Conservation (phyloP, 2,888 invertebrate species). For the Lithophane ornitopus region DNA sequence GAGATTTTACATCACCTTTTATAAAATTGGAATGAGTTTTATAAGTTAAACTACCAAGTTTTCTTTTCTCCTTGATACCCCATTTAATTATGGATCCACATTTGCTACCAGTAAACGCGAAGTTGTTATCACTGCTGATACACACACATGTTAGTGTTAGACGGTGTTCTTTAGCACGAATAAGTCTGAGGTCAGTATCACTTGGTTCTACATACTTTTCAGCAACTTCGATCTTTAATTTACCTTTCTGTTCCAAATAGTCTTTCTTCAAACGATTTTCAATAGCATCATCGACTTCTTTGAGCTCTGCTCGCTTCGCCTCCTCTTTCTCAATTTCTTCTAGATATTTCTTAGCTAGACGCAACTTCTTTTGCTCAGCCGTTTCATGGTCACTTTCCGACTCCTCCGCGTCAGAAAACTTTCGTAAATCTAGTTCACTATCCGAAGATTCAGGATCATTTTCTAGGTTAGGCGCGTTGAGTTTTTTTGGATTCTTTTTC, state of each 20-base stretch:
- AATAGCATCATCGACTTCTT: conserved; percentile 92
- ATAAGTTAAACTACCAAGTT: conserved; percentile 90
- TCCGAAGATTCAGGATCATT: conserved; percentile 92
- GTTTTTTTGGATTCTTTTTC: conserved; percentile 82
- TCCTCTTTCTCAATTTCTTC: conserved; percentile 96
- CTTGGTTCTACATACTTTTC: conserved; percentile 84
- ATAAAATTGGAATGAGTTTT: conserved; percentile 83
- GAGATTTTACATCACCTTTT: conserved; percentile 90
- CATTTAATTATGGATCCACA: conserved; percentile 97
- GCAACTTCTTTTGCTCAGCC: conserved; percentile 96
- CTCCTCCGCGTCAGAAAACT: conserved; percentile 87
- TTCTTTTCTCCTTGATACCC: conserved; percentile 92
- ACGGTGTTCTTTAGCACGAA: conserved; percentile 95
- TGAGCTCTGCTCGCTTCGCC: conserved; percentile 92
- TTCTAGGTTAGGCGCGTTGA: conserved; percentile 84
- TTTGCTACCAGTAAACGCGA: conserved; percentile 96
- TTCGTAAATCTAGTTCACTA: conserved; percentile 92
- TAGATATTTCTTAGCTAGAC: conserved; percentile 97
- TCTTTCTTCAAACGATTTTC: conserved; percentile 95
- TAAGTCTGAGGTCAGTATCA: conserved; percentile 83
- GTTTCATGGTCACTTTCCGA: conserved; percentile 94
- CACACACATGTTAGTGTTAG: conserved; percentile 95
- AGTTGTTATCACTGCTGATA: conserved; percentile 93
- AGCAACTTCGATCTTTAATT: conserved; percentile 94
- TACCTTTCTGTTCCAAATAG: conserved; percentile 96